A percentile compares a stretch with the other conserved stretches of the same genome.
These are phyloP conservation scores for Leptura quadrifasciata DNA, from an alignment of 2,888 invertebrate genomes.

Conservation along the genomic window DNA sequence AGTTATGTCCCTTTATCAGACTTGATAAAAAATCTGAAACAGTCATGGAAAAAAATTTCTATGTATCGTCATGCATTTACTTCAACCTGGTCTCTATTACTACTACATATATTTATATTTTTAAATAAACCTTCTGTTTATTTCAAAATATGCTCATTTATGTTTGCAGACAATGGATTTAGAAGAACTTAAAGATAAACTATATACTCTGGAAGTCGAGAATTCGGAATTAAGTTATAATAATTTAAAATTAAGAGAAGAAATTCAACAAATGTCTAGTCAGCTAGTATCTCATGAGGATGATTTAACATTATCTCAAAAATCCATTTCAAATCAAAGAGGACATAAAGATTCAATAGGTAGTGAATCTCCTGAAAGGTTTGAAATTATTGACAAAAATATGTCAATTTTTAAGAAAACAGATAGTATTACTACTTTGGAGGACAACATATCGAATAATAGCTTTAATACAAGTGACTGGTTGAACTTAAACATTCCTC, in stretches of 20 bases:
- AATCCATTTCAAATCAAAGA: neutral
- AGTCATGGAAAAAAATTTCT: no score
- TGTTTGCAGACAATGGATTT: slow-evolving; percentile 21
- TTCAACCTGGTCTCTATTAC: no score
- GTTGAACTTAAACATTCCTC: slow-evolving; percentile 70
- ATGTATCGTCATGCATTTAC: no score
- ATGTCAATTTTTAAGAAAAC: slow-evolving; percentile 60
- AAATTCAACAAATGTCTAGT: slow-evolving; percentile 62
- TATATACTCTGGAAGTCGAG: slow-evolving; percentile 70
- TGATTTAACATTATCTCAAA: slow-evolving; percentile 40
- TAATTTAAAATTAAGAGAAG: slow-evolving; percentile 70
- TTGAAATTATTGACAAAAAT: slow-evolving; percentile 76
- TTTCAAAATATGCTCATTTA: no score
- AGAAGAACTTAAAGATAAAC: slow-evolving; percentile 67
- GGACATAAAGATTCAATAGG: slow-evolving; percentile 68
- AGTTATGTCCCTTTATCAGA: no score
- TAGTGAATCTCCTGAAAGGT: slow-evolving; percentile 79
- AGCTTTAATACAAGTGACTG: slow-evolving; percentile 71
- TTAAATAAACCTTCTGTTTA: no score
- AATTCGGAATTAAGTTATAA: slow-evolving; percentile 70
- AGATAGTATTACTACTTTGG: slow-evolving; percentile 62
- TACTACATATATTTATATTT: no score
- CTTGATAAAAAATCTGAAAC: no score
- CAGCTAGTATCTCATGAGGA: slow-evolving; percentile 36
- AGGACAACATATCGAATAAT: slow-evolving; percentile 69